Percentiles rank a stretch among this genome's conserved stretches.
Conservation (phyloP, 2,113 vertebrate genomes). For the Isurus oxyrinchus region DNA sequence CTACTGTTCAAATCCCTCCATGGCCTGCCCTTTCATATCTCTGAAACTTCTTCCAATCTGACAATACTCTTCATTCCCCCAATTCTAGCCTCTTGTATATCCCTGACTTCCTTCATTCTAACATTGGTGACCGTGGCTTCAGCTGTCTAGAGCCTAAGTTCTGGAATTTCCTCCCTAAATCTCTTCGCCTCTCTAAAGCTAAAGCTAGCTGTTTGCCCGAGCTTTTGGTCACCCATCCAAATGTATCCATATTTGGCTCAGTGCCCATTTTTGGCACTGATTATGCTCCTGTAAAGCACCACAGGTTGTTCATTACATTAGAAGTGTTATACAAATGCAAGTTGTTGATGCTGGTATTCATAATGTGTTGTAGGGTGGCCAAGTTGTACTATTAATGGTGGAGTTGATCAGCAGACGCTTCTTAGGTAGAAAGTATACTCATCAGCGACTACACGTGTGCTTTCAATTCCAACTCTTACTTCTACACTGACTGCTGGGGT, state of each 20-base stretch:
- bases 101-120: too few relatives aligned
- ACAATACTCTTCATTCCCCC: neutral
- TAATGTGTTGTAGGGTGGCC: too few relatives aligned
- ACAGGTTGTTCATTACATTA: neutral
- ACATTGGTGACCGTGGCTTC: neutral
- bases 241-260: neutral
- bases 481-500: too few relatives aligned
- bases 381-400: too few relatives aligned
- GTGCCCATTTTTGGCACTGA: neutral
- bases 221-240: neutral
- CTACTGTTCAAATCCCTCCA: too few relatives aligned
- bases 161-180: neutral
- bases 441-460: too few relatives aligned
- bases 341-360: neutral
- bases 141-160: neutral
- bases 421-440: too few relatives aligned
- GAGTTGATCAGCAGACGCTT: too few relatives aligned
- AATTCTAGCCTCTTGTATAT: neutral
- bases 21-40: too few relatives aligned
- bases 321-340: neutral
- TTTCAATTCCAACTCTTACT: too few relatives aligned
- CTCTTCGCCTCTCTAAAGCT: neutral
- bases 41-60: too few relatives aligned
- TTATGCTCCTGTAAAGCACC: neutral
- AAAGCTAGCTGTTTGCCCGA: neutral